Conservation (phyloP, 2,888 invertebrate species). For the Minunthozetes semirufus region DNA sequence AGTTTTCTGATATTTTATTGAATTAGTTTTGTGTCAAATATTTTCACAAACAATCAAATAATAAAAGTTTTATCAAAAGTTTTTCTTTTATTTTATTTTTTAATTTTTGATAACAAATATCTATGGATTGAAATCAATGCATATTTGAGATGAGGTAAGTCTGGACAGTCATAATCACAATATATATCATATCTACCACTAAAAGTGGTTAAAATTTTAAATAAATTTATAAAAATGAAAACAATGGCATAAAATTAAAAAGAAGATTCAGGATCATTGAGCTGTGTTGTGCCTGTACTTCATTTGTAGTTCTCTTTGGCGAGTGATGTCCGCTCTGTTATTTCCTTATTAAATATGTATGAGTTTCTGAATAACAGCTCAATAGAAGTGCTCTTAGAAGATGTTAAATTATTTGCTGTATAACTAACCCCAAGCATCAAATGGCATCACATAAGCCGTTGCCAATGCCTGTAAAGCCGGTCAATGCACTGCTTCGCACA, state of each 20-base stretch:
- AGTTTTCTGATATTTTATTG: not conserved
- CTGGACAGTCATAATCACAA: no score
- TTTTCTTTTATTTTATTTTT: no score
- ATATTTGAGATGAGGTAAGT: not conserved
- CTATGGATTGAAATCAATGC: not conserved
- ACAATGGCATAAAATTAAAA: not conserved
- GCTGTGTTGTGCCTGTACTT: not conserved
- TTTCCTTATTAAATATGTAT: slow-evolving; percentile 18
- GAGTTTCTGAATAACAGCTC: not conserved
- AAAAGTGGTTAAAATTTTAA: no score
- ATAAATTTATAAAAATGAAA: not conserved
- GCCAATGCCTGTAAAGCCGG: not conserved
- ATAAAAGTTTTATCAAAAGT: no score
- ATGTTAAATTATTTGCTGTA: not conserved
- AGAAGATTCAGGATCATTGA: not conserved
- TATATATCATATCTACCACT: no score
- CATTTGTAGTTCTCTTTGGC: not conserved
- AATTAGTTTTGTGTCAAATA: no score
- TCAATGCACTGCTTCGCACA: not conserved
- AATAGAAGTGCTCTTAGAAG: not conserved
- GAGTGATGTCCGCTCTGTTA: not conserved
- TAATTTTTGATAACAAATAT: no score
- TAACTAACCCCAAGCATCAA: slow-evolving; percentile 2
- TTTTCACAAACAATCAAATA: no score
- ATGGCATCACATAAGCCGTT: not conserved